Base-by-base conservation (phyloP, 1,140 invertebrate genomes). In the Carposina sasakii region DNA sequence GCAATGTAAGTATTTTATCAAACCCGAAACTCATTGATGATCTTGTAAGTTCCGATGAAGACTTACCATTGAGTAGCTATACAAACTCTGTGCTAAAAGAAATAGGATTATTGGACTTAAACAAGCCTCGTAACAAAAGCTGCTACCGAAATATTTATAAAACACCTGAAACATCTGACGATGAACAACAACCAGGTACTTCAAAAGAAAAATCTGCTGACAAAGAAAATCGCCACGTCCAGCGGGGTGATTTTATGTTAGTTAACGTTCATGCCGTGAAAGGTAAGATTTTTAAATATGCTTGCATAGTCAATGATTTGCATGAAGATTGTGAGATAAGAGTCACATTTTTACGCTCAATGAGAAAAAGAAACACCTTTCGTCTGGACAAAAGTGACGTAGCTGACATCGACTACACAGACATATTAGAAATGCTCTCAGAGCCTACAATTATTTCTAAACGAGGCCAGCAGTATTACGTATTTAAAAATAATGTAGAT, bases 261-360 rank as follows among this genome's bases (percentile, higher is more conserved):
- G 24, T 28, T 28, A 28, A 28, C 24, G 24, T 28, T 28, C 24
- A 28, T 28, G 24, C 24, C 24, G 24, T 28, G 24, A 28, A 28
- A 28, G 24, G 24, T 28, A 28, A 28, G 24, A 12, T 28, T 28
- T 28, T 28, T 28, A 28, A 28, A 28, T 28, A 28, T 28, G 24
- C 24, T 28, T 28, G 24, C 24, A 12, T 28, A 28, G 24, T 34
- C 6, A 9, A 9, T 12, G 34, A 37, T 16, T 19, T 37, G 10
- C 34, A 37, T 15, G 34, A 37, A 16, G 34, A 37, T 16, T n/a
- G 34, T 13, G 34, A 37, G 10, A 12, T 37, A 2, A 37, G 13
- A 37, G 34, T 37, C 34, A 37, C 34, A 16, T 37, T 37, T 37
- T 37, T 16, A n/a, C n/a, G n/a, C 10, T n/a, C 19, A 17, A 16